A percentile compares a stretch with the other conserved stretches of the same genome.
Evolutionary conservation across 2,113 vertebrate genomes (phyloP).

Genomic region (Electrona antarctica): DNA sequence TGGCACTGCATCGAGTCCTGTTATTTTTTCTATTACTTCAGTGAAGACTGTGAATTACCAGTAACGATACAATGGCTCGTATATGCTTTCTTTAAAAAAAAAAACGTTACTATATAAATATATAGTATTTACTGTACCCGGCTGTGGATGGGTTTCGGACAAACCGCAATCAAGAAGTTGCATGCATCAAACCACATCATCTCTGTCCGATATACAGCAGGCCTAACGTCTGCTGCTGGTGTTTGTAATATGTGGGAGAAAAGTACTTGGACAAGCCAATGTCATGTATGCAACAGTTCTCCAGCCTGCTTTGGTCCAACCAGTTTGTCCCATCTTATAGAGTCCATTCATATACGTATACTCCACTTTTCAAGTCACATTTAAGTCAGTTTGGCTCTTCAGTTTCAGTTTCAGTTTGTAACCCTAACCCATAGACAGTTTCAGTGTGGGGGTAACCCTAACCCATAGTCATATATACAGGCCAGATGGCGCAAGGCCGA

Average conservation of each 20-base stretch:
- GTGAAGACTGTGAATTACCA: background rate
- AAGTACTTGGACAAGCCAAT: slow-evolving; percentile 32
- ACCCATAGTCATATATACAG: no score
- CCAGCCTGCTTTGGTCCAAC: slow-evolving; percentile 33
- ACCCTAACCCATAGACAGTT: no score
- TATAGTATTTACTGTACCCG: slow-evolving; percentile 15
- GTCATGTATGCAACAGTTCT: slow-evolving; percentile 68
- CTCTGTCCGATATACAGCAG: slow-evolving; percentile 12
- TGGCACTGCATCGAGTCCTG: background rate
- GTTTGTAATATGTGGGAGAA: slow-evolving; percentile 2
- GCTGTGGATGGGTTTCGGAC: background rate
- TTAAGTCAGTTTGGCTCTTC: no score
- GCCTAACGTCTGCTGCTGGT: slow-evolving; percentile 12
- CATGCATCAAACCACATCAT: slow-evolving; percentile 57
- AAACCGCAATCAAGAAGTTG: slow-evolving; percentile 38
- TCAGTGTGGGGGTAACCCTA: no score
- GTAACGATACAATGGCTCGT: background rate
- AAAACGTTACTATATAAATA: background rate
- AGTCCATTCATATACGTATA: no score
- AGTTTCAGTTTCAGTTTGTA: no score
- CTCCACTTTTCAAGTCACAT: no score
- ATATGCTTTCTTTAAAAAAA: slow-evolving; percentile 15
- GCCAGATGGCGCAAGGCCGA: no score
- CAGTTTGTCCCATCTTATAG: background rate
- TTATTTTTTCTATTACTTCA: slow-evolving; percentile 38